Conservation (phyloP, 2,888 invertebrate species). For the Meliscaeva auricollis region DNA sequence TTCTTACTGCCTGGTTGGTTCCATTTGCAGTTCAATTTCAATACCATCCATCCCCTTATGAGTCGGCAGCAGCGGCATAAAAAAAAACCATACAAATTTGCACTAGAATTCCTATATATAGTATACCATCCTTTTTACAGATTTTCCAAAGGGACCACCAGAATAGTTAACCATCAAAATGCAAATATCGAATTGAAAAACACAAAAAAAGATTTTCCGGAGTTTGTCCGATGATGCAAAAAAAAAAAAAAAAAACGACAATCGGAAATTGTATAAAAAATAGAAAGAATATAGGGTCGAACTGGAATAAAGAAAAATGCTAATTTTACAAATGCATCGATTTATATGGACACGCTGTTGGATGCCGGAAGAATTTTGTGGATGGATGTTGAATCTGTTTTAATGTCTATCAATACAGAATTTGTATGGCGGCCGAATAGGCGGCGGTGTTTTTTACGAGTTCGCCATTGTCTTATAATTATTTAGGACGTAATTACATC, state of each 20-base stretch:
- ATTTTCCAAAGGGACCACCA: constrained; percentile 33
- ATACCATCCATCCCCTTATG: constrained; percentile 11
- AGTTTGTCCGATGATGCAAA: constrained; percentile 33
- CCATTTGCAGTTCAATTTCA: constrained; percentile 70
- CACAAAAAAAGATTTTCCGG: constrained; percentile 43
- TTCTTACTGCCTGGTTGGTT: constrained; percentile 53
- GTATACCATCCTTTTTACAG: not conserved
- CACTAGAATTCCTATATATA: constrained; percentile 15
- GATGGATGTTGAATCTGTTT: constrained; percentile 53
- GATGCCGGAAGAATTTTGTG: constrained; percentile 65
- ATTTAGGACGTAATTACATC: constrained; percentile 61
- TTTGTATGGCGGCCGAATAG: constrained; percentile 35
- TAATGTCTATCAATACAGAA: constrained; percentile 61
- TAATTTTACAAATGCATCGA: constrained; percentile 76
- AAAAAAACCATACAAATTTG: constrained; percentile 37
- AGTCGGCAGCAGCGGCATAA: too few species aligned
- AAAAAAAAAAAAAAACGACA: constrained; percentile 51
- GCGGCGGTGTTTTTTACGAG: constrained; percentile 1
- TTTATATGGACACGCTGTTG: constrained; percentile 62
- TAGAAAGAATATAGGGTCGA: constrained; percentile 32
- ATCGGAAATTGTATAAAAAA: constrained; percentile 67
- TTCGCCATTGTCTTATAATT: constrained; percentile 46
- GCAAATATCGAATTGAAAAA: constrained; percentile 59
- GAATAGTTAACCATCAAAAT: constrained; percentile 70
- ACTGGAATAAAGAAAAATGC: constrained; percentile 70